Evolutionary conservation across 2,113 vertebrate genomes (phyloP).

Genomic region (Ardeotis arabs): DNA sequence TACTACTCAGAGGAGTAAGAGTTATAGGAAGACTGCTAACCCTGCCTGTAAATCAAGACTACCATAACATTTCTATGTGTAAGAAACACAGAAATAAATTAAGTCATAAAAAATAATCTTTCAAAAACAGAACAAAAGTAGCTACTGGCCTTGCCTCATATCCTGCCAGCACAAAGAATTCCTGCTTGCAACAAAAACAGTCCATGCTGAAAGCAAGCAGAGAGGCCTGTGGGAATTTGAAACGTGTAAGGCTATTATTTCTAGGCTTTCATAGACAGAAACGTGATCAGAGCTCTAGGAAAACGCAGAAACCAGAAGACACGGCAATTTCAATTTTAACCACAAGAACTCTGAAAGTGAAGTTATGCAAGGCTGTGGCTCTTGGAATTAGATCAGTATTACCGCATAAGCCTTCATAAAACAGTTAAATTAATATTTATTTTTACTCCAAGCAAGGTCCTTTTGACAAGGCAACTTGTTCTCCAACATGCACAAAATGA

Average conservation of each 20-base stretch:
- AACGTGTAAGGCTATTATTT: slow-evolving; percentile 58
- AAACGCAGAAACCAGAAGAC: slow-evolving; percentile 49
- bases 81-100: slow-evolving; percentile 59
- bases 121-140: slow-evolving; percentile 29
- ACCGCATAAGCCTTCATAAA: slow-evolving; percentile 26
- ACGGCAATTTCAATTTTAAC: slow-evolving; percentile 41
- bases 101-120: slow-evolving; percentile 53
- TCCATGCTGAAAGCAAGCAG: slow-evolving; percentile 36
- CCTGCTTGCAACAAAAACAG: slow-evolving; percentile 31
- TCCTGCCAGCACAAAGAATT: slow-evolving; percentile 7
- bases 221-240: slow-evolving; percentile 59
- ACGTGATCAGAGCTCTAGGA: slow-evolving; percentile 45
- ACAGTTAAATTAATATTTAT: slow-evolving; percentile 44
- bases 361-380: not conserved
- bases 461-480: not conserved
- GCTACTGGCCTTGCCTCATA: slow-evolving; percentile 43
- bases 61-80: slow-evolving; percentile 2
- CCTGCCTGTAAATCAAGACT: slow-evolving; percentile 35
- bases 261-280: slow-evolving; percentile 53
- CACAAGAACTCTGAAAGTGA: slow-evolving; percentile 27
- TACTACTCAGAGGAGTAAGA: slow-evolving; percentile 10
- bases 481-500: not conserved
- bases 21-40: not conserved
- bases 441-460: not conserved
- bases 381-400: slow-evolving; percentile 12